These are phyloP conservation scores for Cynodonichthys magdalenae DNA, from an alignment of 2,797 vertebrate genomes.

Conservation along the genomic window DNA sequence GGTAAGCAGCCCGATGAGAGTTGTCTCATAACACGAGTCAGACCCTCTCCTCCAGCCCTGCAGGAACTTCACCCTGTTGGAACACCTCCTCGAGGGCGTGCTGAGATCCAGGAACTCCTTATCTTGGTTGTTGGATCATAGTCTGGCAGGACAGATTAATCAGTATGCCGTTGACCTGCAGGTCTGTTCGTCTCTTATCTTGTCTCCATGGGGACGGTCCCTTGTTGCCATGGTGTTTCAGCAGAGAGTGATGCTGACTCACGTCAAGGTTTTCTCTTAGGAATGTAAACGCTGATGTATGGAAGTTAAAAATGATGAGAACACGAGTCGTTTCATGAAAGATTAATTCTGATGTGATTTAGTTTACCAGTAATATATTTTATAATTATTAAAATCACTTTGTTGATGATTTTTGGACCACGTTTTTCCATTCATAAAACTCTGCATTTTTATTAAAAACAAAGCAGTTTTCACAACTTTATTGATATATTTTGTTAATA, in stretches of 20 bases:
- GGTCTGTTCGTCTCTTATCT: slow-evolving; percentile 26
- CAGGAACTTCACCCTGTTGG: too few species aligned
- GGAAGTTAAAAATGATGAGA: neutral
- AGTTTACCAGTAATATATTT: neutral
- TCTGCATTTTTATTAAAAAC: too few species aligned
- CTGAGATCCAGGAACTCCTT: too few species aligned
- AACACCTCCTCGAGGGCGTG: too few species aligned
- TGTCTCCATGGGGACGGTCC: slow-evolving; percentile 48
- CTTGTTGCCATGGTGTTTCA: slow-evolving; percentile 55
- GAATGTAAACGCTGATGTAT: neutral
- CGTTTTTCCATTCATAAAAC: too few species aligned
- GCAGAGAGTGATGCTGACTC: slow-evolving; percentile 52
- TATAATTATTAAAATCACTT: neutral
- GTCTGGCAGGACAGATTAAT: too few species aligned
- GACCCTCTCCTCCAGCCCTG: too few species aligned
- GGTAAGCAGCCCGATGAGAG: slow-evolving; percentile 62
- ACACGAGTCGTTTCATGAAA: neutral
- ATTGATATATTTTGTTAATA: too few species aligned
- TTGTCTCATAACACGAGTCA: neutral
- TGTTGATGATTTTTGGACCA: too few species aligned
- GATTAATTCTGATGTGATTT: neutral
- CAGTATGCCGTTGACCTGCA: slow-evolving; percentile 39
- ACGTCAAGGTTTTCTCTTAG: slow-evolving; percentile 30
- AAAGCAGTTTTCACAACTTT: too few species aligned
- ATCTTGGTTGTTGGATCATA: too few species aligned